Evolutionary conservation across 2,888 invertebrate species (phyloP), one percentile per base, ranked within the genome.

Genomic region (Campoplex nolae): DNA sequence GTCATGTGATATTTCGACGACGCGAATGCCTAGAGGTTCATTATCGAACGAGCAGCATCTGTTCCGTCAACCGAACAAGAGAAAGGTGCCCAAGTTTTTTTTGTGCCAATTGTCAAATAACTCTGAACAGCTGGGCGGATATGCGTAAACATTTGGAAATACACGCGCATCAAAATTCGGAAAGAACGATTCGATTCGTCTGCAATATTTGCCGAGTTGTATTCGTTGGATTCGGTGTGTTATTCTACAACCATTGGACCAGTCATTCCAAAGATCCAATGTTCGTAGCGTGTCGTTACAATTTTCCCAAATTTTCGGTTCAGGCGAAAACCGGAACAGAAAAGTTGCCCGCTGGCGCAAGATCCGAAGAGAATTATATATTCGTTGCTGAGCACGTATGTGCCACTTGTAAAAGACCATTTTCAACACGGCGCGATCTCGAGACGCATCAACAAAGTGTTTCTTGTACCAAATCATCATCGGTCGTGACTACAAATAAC

Each of bases 141-240:
- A 90, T 93, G 89, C 89, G 91, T 0, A 67, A 78, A 4, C 94
- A 94, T 84, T 78, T 93, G 11, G 89, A 91, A 32, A 87, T 88
- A 4, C 93, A 93, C 51, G 88, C 90, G 0, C 89, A 88, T 42
- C 68, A 85, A 32, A 90, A 91, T 45, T 56, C 86, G 18, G 88
- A 90, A 6, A 88, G 89, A 0, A 89, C 88, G 0, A 90, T 93
- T 1, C 90, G 90, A 0, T 92, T 93, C 51, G 87, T 91, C 2
- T 94, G 94, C 58, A 92, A 93, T 48, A 92, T 94, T 7, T 94
- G 94, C 48, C 91, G 92, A 35, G 91, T 94, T 0, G 87, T 93
- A 0, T 94, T 94, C 58, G 90, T 91, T 35, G 92, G 93, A 4
- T 88, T 91, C 23, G 94, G 94, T 0, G 84, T 86, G 0, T 77